Evolutionary conservation across 2,797 vertebrate genomes (phyloP), one percentile per base, ranked within the genome.

Genomic region (Champsocephalus gunnari): DNA sequence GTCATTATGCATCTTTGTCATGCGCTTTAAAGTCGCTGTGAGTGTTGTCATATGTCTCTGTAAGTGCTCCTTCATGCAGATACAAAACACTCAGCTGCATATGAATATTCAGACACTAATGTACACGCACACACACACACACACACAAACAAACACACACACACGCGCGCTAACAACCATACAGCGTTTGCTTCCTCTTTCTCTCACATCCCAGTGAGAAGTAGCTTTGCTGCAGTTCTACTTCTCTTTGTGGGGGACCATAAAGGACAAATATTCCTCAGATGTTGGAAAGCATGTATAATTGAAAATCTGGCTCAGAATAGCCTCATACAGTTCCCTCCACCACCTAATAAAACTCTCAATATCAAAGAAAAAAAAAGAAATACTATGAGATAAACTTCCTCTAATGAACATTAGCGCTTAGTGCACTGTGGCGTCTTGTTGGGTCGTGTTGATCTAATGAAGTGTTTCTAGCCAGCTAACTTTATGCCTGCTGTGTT

Each of bases 241-340:
- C 62, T 50, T 75, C 44, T 71, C 56, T 84, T 83, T 82, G 67
- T 79, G 53, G 51, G 47, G 17, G 12, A 88, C 71, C 73, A 85
- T 82, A 66, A 89, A 80, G 85, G 75, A 79, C 61, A 75, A 54
- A 81, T 79, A 83, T 66, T 82, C 63, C 56, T 88, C 74, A 86
- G 81, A 92, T 83, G 78, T 85, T 86, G 81, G 60, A 68, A 65
- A 65, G 53, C 49, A 83, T 87, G 70, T 82, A 87, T 87, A 88
- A 88, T 90, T 90, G 50, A 93, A 83, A 69, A 32, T 56, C 68
- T 58, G 50, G 32, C 62, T 82, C 60, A 78, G 61, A 72, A 66
- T 54, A 75, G 58, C 24, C 43, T 44, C 75, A 16, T 63, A 16
- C 53, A 34, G 24, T 56, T 81, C 28, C 72, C 55, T 57, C 55